Conservation (phyloP, 2,797 vertebrate species). For the Notolepis coatsorum region DNA sequence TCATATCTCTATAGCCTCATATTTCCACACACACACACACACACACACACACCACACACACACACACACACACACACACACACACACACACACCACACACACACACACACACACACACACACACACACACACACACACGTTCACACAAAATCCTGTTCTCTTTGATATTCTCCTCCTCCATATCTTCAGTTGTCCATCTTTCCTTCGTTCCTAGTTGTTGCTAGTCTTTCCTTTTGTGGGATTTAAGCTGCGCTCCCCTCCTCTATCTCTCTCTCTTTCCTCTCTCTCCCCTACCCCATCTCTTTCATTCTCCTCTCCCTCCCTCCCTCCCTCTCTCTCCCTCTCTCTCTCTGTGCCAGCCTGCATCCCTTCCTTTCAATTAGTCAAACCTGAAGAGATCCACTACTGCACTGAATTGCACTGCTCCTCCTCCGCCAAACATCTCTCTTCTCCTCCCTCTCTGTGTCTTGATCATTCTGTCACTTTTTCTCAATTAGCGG, state of each 20-base stretch:
- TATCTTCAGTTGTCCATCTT: slow-evolving; percentile 81
- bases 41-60: background rate
- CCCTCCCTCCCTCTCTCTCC: slow-evolving; percentile 9
- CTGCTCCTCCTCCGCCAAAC: slow-evolving; percentile 70
- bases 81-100: background rate
- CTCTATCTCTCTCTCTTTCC: slow-evolving; percentile 1
- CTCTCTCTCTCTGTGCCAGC: slow-evolving; percentile 56
- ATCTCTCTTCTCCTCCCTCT: slow-evolving; percentile 65
- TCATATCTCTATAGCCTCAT: slow-evolving; percentile 56
- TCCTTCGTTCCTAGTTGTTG: slow-evolving; percentile 60
- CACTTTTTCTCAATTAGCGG: slow-evolving; percentile 82
- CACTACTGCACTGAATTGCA: slow-evolving; percentile 39
- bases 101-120: background rate
- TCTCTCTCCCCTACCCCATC: background rate
- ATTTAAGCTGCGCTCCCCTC: slow-evolving; percentile 56
- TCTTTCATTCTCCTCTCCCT: slow-evolving; percentile 17
- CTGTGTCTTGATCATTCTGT: slow-evolving; percentile 77
- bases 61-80: slow-evolving; percentile 43
- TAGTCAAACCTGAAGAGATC: slow-evolving; percentile 80
- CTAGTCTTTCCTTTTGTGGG: slow-evolving; percentile 70
- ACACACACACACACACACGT: background rate
- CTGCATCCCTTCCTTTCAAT: slow-evolving; percentile 83
- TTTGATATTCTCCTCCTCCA: slow-evolving; percentile 73
- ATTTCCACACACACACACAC: slow-evolving; percentile 13
- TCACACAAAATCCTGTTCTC: slow-evolving; percentile 56